Conservation (phyloP, 2,888 invertebrate genomes). For the Dryomyza anilis region DNA sequence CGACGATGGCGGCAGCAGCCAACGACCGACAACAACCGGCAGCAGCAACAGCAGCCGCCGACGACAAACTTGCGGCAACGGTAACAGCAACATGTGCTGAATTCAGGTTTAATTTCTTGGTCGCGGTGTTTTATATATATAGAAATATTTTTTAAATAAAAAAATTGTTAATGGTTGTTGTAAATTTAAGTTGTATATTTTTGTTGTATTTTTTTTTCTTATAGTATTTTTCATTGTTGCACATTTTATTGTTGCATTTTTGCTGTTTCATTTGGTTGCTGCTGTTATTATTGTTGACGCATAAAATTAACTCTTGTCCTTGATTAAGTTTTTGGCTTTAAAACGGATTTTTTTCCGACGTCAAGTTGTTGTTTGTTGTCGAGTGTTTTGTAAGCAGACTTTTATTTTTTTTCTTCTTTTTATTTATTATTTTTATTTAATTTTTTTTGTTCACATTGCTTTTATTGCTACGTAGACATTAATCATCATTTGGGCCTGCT, state of each 20-base stretch:
- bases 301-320: not conserved
- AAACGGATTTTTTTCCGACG: no score
- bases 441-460: not conserved
- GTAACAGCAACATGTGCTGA: no score
- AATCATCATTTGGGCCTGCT: slow-evolving; percentile 3
- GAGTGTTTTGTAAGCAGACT: not conserved
- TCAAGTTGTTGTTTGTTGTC: not conserved
- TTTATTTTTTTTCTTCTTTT: not conserved
- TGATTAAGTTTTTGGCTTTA: not conserved
- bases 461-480: no score
- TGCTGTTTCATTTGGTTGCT: not conserved
- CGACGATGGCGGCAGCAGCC: not conserved
- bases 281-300: not conserved
- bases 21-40: no score
- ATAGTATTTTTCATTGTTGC: not conserved
- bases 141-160: no score
- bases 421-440: not conserved
- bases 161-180: not conserved
- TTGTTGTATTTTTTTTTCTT: not conserved
- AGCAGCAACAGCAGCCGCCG: no score
- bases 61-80: no score
- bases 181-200: not conserved
- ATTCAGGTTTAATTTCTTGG: no score
- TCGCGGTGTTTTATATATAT: no score
- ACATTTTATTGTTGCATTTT: not conserved